phyloP scores from a whole-genome alignment of 1,140 invertebrate genomes.

The Polypedilum pembai region DNA sequence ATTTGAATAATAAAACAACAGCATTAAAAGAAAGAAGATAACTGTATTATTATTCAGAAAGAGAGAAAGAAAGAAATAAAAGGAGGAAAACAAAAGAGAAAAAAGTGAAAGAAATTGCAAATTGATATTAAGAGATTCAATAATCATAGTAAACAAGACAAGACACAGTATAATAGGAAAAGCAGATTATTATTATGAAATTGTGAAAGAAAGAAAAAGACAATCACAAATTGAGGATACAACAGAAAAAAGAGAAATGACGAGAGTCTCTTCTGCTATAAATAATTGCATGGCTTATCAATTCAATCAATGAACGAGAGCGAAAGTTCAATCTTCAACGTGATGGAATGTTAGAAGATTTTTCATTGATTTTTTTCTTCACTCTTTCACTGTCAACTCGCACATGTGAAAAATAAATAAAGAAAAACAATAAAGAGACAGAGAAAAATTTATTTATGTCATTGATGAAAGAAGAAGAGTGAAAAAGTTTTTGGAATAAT shows the following conservation, averaged over 20 bases:
- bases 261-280: background rate
- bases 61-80: background rate
- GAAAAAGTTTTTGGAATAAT: background rate
- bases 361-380: no score
- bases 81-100: background rate
- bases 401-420: background rate
- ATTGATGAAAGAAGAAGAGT: background rate
- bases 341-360: no score
- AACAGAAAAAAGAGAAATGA: background rate
- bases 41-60: background rate
- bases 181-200: background rate
- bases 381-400: background rate
- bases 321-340: background rate
- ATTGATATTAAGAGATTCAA: background rate
- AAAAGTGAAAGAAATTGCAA: background rate
- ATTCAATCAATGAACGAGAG: conserved; percentile 21
- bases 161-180: background rate
- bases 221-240: background rate
- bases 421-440: background rate
- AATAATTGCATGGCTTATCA: conserved; percentile 23
- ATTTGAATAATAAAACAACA: no score
- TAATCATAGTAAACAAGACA: background rate
- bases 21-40: no score
- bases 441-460: background rate
- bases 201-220: background rate